phyloP scores from a whole-genome alignment of 2,113 vertebrate genomes.

The Pseudopodoces humilis region DNA sequence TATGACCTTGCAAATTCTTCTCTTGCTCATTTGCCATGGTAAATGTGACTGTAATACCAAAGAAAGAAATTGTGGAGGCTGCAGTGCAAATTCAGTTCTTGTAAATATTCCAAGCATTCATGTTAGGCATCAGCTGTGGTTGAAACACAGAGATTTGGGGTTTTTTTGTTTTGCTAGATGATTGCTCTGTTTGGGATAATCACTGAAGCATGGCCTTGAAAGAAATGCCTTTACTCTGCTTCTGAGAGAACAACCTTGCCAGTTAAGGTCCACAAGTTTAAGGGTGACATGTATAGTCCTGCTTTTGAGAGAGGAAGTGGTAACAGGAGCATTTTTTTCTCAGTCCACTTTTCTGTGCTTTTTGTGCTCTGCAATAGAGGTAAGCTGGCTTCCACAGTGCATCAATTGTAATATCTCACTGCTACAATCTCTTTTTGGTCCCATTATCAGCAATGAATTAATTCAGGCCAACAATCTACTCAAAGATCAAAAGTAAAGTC shows the following conservation, averaged over 20 bases:
- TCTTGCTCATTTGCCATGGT: neutral
- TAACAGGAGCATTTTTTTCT: neutral
- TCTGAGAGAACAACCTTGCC: neutral
- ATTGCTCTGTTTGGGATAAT: neutral
- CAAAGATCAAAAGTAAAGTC: neutral
- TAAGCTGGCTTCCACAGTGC: neutral
- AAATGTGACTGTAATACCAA: neutral
- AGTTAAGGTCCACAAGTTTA: neutral
- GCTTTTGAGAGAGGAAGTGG: neutral
- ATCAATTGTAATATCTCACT: neutral
- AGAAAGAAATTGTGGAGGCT: neutral
- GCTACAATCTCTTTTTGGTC: neutral
- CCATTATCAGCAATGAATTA: neutral
- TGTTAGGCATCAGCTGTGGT: neutral
- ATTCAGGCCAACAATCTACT: neutral
- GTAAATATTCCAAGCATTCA: slow-evolving; percentile 7
- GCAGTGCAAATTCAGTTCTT: neutral
- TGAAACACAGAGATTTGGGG: neutral
- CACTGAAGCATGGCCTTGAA: neutral
- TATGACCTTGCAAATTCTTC: slow-evolving; percentile 9
- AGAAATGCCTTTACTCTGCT: neutral
- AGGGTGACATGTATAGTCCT: neutral
- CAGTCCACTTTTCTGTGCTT: neutral
- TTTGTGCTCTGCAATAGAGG: neutral
- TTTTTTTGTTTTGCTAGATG: neutral